Evolutionary conservation across 2,888 invertebrate species (phyloP), one percentile per base, ranked within the genome.

Genomic region (Epirrita christyi): DNA sequence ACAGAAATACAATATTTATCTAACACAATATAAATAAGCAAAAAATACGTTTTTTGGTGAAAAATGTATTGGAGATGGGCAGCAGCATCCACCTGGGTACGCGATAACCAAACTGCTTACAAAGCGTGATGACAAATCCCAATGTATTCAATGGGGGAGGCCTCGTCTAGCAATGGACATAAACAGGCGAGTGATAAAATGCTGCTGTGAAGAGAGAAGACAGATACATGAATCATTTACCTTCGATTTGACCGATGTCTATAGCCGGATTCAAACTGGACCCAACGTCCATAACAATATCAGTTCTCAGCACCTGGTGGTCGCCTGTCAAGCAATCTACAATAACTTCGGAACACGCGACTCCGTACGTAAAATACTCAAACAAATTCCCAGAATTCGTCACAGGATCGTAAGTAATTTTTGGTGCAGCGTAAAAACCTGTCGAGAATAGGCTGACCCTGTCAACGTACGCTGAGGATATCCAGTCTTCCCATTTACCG

Each of bases 271-370:
- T 98, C 53, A 98, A 85, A 83, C 97, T 97, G 72, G 96, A 95
- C 0, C 97, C 97, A 37, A 97, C 88, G 86, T 98, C 98, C 97
- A 98, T 97, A 0, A 98, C 97, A 65, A 98, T 97, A 72, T 98
- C 97, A 5, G 96, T 96, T 71, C 95, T 92, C 15, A 96, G 78
- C 0, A 97, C 95, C 85, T 95, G 94, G 83, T 97, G 97, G 76
- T 97, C 97, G 6, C 97, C 97, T 21, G 97, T 97, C 34, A 97
- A 87, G 70, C 96, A 96, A 82, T 97, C 97, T 8, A 97, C 93
- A 81, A 97, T 95, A n/a, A 97, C 97, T 83, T 96, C 97, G 0
- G 96, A 94, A 72, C 95, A 95, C 1, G 96, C 96, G 0, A 93
- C 95, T 0, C 97, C 97, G 72, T 94, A 96, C 0, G 96, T 95